These are phyloP conservation scores for Charaxes varanes DNA, from an alignment of 1,140 invertebrate genomes.

Conservation along the genomic window DNA sequence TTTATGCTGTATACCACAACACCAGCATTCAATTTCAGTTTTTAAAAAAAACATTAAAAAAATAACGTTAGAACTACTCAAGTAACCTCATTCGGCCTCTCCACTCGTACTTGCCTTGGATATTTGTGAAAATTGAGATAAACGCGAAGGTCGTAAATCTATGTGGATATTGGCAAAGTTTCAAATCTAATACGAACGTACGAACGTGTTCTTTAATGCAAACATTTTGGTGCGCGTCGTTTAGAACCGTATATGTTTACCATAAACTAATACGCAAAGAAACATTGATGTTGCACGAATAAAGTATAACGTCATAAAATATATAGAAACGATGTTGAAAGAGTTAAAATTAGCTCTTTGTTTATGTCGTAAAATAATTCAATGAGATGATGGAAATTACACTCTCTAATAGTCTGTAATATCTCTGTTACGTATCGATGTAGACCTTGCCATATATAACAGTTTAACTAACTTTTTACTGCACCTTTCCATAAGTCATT, in stretches of 20 bases:
- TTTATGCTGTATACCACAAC: no score
- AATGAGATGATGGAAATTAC: no score
- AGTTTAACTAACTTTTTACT: no score
- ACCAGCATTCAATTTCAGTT: no score
- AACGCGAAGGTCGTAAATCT: conserved; percentile 59
- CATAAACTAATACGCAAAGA: conserved; percentile 16
- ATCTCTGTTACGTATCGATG: no score
- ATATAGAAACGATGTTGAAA: background rate
- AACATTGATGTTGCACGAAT: conserved; percentile 11
- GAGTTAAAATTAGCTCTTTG: background rate
- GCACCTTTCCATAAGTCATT: no score
- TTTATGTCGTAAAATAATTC: no score
- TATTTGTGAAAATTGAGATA: conserved; percentile 67
- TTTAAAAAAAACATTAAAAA: no score
- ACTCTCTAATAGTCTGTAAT: no score
- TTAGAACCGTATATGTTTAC: conserved; percentile 22
- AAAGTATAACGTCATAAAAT: conserved; percentile 2
- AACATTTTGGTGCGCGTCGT: conserved; percentile 44
- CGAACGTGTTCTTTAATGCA: conserved; percentile 42
- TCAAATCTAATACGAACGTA: conserved; percentile 51
- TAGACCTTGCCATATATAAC: no score
- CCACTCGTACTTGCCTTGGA: conserved; percentile 41
- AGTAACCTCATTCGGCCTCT: no score
- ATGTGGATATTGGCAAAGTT: conserved; percentile 47
- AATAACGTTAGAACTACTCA: no score